phyloP scores from a whole-genome alignment of 2,888 invertebrate genomes.

The Chalcis sispes region DNA sequence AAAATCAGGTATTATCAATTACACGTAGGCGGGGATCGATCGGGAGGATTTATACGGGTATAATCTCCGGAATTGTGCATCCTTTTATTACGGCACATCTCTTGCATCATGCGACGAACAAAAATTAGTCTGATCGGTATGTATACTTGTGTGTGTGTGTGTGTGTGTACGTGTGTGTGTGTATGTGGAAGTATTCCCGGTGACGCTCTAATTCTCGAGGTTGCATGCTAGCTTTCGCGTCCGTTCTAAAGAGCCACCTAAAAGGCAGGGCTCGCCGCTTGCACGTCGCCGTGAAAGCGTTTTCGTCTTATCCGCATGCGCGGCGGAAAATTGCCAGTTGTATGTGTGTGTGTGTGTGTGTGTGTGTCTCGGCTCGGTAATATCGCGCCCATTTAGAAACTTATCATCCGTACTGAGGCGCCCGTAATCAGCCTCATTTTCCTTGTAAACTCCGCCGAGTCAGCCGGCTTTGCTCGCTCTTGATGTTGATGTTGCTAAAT shows the following conservation, averaged over 20 bases:
- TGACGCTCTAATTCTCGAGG: slow-evolving; percentile 45
- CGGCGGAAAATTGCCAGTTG: slow-evolving; percentile 52
- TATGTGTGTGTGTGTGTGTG: no score
- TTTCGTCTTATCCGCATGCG: slow-evolving; percentile 38
- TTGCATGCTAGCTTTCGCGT: slow-evolving; percentile 27
- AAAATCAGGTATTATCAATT: no score
- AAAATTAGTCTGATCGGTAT: no score
- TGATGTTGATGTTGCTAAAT: no score
- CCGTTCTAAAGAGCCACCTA: slow-evolving; percentile 33
- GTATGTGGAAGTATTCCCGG: slow-evolving; percentile 19
- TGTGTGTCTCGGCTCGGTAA: slow-evolving; percentile 42
- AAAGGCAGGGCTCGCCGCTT: slow-evolving; percentile 15
- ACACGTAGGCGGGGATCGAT: no score
- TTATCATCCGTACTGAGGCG: slow-evolving; percentile 40
- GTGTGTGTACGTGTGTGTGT: no score
- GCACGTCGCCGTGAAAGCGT: slow-evolving; percentile 46
- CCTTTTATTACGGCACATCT: no score
- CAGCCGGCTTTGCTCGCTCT: not conserved
- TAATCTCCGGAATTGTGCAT: no score
- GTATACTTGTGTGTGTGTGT: no score
- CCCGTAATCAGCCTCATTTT: slow-evolving; percentile 50
- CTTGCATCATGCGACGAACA: no score
- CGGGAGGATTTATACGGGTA: no score
- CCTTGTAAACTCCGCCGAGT: slow-evolving; percentile 26
- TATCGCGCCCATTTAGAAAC: slow-evolving; percentile 52